Evolutionary conservation across 2,888 invertebrate species (phyloP), one percentile per base, ranked within the genome.

Genomic region (Anagyrus pseudococci): DNA sequence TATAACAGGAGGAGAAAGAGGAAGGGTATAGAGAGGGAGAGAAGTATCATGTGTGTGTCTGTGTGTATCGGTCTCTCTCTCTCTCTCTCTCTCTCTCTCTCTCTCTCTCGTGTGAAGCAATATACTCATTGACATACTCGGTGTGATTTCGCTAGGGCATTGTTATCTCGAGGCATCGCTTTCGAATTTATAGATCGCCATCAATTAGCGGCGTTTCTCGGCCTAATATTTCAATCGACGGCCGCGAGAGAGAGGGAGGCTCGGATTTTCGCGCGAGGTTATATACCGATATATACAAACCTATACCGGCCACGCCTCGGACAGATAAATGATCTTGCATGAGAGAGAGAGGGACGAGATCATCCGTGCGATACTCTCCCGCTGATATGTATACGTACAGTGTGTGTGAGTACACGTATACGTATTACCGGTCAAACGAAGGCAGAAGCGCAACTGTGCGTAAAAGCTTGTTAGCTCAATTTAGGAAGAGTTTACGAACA

Each of bases 191-290:
- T 73, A 75, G 73, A 73, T 73, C 70, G 70, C 74, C 73, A 76
- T 78, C 76, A 76, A 77, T 77, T 75, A 75, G 68, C 69, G 67
- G 66, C 68, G 67, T 73, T 74, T 77, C 74, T n/a, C 74, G 74
- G 73, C 73, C 72, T 73, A 73, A 71, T 75, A 74, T 75, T 77
- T 75, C 73, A 72, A 75, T 75, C 70, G 67, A 2, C 57, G 26
- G 20, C 23, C 56, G 7, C 13, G 8, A 37, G 33, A 37, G 33
- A 15, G n/a, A n/a, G n/a, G n/a, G n/a, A n/a, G 29, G 58, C 50
- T 49, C 43, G 66, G 19, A 2, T 43, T 37, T 55, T 49, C 43
- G 10, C 44, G 33, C 33, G 49, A 55, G 49, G 33, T 49, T 55
- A 46, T 56, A 57, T 49, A 22, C 49, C 49, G 15, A 29, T 37